These are phyloP conservation scores for Calameuta pallipes DNA, from an alignment of 2,888 invertebrate species.

Conservation along the genomic window DNA sequence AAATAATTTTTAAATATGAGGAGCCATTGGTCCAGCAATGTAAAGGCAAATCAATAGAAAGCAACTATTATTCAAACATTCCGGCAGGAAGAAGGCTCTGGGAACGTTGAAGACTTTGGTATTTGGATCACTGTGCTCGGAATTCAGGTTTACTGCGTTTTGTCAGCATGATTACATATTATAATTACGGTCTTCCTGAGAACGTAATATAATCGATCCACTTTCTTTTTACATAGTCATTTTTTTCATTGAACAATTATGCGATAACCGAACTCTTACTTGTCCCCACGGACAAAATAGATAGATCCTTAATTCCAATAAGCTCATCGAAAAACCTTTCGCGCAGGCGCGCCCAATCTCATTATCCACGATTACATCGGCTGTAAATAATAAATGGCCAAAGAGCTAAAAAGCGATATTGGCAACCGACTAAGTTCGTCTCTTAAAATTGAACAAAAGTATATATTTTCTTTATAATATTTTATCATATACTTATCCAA, in stretches of 20 bases:
- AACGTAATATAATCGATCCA: slow-evolving; percentile 25
- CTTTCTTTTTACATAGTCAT: not conserved
- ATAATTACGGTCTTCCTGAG: slow-evolving; percentile 60
- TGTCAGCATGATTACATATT: slow-evolving; percentile 46
- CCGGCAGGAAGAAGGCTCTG: slow-evolving; percentile 46
- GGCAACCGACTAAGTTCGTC: not conserved
- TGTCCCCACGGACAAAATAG: not conserved
- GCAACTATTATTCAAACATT: slow-evolving; percentile 52
- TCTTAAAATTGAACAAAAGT: slow-evolving; percentile 32
- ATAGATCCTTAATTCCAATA: not conserved
- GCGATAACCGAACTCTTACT: not conserved
- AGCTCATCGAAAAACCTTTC: not conserved
- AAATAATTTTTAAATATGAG: slow-evolving; percentile 37
- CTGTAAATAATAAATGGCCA: not conserved
- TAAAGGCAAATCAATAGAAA: slow-evolving; percentile 41
- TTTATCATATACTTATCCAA: slow-evolving; percentile 23
- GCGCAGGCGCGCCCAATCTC: not conserved
- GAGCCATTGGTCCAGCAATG: slow-evolving; percentile 35
- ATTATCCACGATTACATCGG: not conserved
- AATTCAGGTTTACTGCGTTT: slow-evolving; percentile 55
- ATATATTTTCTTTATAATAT: slow-evolving; percentile 34
- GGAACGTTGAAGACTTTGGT: slow-evolving; percentile 47
- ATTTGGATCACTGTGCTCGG: slow-evolving; percentile 47
- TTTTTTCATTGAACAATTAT: not conserved
- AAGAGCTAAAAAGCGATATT: not conserved